phyloP scores from a whole-genome alignment of 2,113 vertebrate genomes.

The Vulpes vulpes region DNA sequence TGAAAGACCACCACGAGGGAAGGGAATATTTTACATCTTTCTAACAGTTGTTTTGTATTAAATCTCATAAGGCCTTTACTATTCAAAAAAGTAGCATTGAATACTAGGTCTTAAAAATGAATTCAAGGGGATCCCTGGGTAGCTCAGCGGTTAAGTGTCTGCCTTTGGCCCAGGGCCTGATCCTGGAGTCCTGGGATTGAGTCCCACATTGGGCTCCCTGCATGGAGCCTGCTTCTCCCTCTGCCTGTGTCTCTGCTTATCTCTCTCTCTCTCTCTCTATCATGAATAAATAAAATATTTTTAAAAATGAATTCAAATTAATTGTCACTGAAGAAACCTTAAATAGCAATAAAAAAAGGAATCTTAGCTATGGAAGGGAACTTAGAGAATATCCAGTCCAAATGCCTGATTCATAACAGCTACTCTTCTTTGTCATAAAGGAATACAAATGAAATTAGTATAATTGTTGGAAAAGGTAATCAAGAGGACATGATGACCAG shows the following conservation, averaged over 20 bases:
- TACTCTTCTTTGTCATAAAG: neutral
- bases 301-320: slow-evolving; percentile 14
- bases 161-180: too few relatives aligned
- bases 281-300: too few relatives aligned
- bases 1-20: slow-evolving; percentile 80
- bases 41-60: slow-evolving; percentile 78
- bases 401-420: neutral
- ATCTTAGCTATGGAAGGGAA: neutral
- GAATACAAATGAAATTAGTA: slow-evolving; percentile 37
- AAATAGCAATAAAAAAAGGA: slow-evolving; percentile 8
- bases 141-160: too few relatives aligned
- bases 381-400: neutral
- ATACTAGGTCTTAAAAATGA: slow-evolving; percentile 33
- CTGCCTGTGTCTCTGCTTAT: too few relatives aligned
- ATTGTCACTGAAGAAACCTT: neutral
- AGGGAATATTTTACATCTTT: slow-evolving; percentile 68
- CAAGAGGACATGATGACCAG: neutral
- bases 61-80: slow-evolving; percentile 76
- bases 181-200: too few relatives aligned
- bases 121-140: neutral
- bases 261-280: too few relatives aligned
- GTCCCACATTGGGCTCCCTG: too few relatives aligned
- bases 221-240: too few relatives aligned
- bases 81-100: slow-evolving; percentile 80
- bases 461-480: neutral